A percentile compares a stretch with the other conserved stretches of the same genome.
phyloP scores from a whole-genome alignment of 1,140 invertebrate species.

The Metaphire vulgaris region DNA sequence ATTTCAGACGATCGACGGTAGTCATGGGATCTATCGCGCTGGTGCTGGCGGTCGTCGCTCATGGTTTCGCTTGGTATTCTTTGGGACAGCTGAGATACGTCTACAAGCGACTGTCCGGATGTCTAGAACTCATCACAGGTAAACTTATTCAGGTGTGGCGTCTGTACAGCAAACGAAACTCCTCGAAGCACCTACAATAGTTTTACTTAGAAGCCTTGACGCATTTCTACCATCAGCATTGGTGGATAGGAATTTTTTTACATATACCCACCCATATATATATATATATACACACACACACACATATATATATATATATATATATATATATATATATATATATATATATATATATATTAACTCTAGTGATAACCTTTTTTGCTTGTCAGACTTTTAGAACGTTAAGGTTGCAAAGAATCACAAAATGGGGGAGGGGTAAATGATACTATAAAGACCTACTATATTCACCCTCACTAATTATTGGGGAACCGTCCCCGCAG shows the following conservation, averaged over 20 bases:
- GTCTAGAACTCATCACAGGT: slow-evolving; percentile 78
- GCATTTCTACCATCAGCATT: too few relatives aligned
- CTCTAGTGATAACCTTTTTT: too few relatives aligned
- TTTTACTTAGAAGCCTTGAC: too few relatives aligned
- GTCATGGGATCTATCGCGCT: slow-evolving; percentile 76
- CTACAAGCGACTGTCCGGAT: slow-evolving; percentile 76
- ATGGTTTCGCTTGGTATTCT: slow-evolving; percentile 75
- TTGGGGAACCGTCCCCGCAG: too few relatives aligned
- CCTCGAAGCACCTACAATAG: too few relatives aligned
- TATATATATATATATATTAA: slow-evolving; percentile 1
- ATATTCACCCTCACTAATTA: too few relatives aligned
- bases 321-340: background rate
- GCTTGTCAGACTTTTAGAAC: too few relatives aligned
- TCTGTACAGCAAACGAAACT: too few relatives aligned
- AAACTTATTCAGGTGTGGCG: slow-evolving; percentile 22
- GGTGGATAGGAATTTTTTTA: too few relatives aligned
- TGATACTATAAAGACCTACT: too few relatives aligned
- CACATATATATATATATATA: background rate
- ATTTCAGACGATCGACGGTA: slow-evolving; percentile 72
- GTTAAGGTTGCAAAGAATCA: too few relatives aligned
- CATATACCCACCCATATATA: background rate
- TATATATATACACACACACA: background rate
- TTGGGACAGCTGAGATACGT: slow-evolving; percentile 78
- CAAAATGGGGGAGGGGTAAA: too few relatives aligned
- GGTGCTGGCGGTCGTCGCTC: slow-evolving; percentile 70